Evolutionary conservation across 2,888 invertebrate species (phyloP), one percentile per base, ranked within the genome.

Genomic region (Andrena bicolor): DNA sequence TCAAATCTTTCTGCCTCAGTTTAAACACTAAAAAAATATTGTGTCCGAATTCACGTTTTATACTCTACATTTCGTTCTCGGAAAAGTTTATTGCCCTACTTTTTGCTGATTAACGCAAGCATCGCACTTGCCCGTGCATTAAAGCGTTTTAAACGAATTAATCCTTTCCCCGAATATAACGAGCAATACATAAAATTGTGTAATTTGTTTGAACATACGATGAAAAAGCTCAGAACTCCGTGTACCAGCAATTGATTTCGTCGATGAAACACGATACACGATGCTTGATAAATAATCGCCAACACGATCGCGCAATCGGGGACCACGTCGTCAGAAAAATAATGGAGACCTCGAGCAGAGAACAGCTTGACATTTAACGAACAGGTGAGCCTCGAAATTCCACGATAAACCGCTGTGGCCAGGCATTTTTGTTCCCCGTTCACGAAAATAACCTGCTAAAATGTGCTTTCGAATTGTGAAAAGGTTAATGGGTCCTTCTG

Each of bases 341-440:
- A 70, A 72, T 41, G 28, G 49, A 65, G 56, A 56, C 28, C 3
- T 83, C 20, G 48, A 41, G 8, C 20, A 32, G 8, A 32, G 41
- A 41, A n/a, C 26, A 48, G 41, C n/a, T n/a, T 69, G 65, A 83
- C 68, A 72, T 83, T 68, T 60, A 60, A 68, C 61, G 51, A 63
- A 61, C 74, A 26, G 20, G 66, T 53, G 2, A 68, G 10, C 63
- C 58, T 60, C 23, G 30, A 75, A 78, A 75, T 74, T 77, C 63
- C 20, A 35, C 35, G 23, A 20, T 49, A 51, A 69, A 56, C 35
- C 69, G 28, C 58, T 64, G 53, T 64, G 53, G 13, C n/a, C 28
- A 26, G 20, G 41, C 53, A n/a, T n/a, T 35, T 23, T 48, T 49
- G 35, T 32, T 64, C 16, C 28, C 5, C 4, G n/a, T 8, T 20